Conservation (phyloP, 2,797 vertebrate genomes). For the Sphenodon punctatus region DNA sequence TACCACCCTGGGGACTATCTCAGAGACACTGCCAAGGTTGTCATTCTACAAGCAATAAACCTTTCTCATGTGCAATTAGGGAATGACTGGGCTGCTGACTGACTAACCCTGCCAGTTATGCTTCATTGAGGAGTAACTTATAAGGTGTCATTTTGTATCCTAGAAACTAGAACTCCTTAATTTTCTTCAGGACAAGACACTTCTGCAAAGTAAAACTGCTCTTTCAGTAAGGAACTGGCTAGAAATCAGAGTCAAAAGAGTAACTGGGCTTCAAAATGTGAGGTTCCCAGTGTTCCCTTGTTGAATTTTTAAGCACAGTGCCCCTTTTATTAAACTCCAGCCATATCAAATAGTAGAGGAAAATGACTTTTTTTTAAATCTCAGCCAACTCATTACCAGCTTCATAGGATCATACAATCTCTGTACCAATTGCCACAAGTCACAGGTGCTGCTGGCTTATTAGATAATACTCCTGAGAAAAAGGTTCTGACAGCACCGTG, state of each 20-base stretch:
- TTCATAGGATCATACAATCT: not conserved
- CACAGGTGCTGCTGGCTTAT: not conserved
- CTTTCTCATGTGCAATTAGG: conserved; percentile 44
- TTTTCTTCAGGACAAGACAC: conserved; percentile 21
- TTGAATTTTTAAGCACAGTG: rapidly evolving
- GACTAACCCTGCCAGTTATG: conserved; percentile 14
- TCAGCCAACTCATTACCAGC: not conserved
- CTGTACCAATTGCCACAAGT: not conserved
- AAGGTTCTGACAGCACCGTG: too few species aligned
- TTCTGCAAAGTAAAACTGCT: conserved; percentile 28
- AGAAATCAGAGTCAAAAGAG: conserved; percentile 4
- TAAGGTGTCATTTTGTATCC: conserved; percentile 41
- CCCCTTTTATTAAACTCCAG: not conserved
- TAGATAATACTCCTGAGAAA: not conserved
- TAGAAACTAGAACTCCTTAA: conserved; percentile 27
- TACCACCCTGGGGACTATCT: not conserved
- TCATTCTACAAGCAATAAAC: conserved; percentile 11
- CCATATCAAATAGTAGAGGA: not conserved
- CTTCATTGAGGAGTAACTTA: conserved; percentile 35
- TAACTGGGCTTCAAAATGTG: conserved; percentile 4
- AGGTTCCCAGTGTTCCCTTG: not conserved
- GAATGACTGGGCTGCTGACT: conserved; percentile 13
- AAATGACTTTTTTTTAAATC: not conserved
- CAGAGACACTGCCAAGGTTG: not conserved
- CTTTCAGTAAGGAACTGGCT: conserved; percentile 18